These are phyloP conservation scores for Drosophila auraria DNA, from an alignment of 1,140 invertebrate genomes.

Conservation along the genomic window DNA sequence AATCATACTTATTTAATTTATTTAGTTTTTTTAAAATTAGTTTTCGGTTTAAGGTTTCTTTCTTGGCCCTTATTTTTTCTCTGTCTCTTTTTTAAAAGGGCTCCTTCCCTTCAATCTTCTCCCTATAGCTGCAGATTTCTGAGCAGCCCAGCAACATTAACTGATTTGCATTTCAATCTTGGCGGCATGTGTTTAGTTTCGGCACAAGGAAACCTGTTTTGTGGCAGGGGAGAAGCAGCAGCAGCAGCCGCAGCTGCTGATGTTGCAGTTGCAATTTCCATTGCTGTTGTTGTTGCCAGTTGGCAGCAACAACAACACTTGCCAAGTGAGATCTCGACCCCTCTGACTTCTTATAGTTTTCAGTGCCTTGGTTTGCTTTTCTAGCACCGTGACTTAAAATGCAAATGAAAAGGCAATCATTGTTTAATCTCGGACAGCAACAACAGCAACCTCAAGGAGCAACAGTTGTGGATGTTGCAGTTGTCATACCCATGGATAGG, in stretches of 20 bases:
- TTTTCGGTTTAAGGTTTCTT: background rate
- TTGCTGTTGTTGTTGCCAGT: slow-evolving; percentile 29
- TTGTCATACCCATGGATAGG: background rate
- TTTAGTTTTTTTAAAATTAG: background rate
- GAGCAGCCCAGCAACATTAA: slow-evolving; percentile 59
- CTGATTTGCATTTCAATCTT: slow-evolving; percentile 83
- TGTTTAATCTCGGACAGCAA: slow-evolving; percentile 81
- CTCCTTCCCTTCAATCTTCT: background rate
- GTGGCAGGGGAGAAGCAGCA: slow-evolving; percentile 29
- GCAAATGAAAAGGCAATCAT: slow-evolving; percentile 84
- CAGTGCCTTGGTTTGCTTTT: slow-evolving; percentile 38
- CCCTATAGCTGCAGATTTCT: slow-evolving; percentile 4
- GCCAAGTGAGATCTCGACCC: slow-evolving; percentile 67
- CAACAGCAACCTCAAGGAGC: slow-evolving; percentile 48
- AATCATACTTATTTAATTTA: background rate
- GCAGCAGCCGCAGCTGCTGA: slow-evolving; percentile 55
- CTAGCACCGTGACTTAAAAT: slow-evolving; percentile 81
- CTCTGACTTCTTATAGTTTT: slow-evolving; percentile 47
- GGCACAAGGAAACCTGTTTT: slow-evolving; percentile 63
- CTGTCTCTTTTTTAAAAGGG: background rate
- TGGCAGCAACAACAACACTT: slow-evolving; percentile 62
- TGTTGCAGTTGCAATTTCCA: slow-evolving; percentile 34
- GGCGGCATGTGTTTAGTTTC: slow-evolving; percentile 80
- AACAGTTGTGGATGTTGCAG: slow-evolving; percentile 52
- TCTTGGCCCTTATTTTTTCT: background rate